A percentile compares a stretch with the other conserved stretches of the same genome.
Conservation (phyloP, 2,113 vertebrate species). For the Tichodroma muraria region DNA sequence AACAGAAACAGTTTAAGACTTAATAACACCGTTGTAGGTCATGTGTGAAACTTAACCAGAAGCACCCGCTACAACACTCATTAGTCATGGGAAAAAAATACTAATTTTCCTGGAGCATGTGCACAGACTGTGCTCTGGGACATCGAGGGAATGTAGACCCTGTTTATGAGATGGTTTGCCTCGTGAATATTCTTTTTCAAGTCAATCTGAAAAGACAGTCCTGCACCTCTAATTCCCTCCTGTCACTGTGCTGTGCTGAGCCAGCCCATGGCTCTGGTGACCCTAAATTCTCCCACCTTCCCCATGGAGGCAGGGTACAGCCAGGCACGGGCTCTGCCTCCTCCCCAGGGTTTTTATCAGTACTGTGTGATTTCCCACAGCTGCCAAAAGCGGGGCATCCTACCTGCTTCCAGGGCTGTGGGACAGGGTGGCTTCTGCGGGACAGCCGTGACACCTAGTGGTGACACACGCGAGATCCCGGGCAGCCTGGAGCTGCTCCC, state of each 20-base stretch:
- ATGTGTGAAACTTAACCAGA: background rate
- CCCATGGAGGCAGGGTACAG: background rate
- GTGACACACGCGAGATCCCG: background rate
- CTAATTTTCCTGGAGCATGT: accelerated
- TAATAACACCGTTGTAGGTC: accelerated
- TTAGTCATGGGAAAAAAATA: background rate
- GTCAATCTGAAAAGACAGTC: background rate
- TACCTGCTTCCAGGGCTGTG: background rate
- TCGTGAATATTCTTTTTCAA: background rate
- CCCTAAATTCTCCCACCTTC: background rate
- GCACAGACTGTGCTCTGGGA: background rate
- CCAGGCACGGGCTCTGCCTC: background rate
- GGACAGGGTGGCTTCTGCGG: background rate
- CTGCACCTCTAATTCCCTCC: background rate
- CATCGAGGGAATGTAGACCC: background rate
- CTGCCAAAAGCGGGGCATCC: accelerated
- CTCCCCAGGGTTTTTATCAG: background rate
- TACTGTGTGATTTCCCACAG: background rate
- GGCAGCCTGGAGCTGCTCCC: background rate
- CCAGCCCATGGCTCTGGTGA: background rate
- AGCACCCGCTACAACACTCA: background rate
- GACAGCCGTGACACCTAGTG: constrained; percentile 65
- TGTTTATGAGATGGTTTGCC: background rate
- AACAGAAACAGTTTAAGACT: background rate
- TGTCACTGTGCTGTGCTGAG: accelerated